Evolutionary conservation across 2,888 invertebrate genomes (phyloP), one percentile per base, ranked within the genome.

Genomic region (Melangyna quadrimaculata): DNA sequence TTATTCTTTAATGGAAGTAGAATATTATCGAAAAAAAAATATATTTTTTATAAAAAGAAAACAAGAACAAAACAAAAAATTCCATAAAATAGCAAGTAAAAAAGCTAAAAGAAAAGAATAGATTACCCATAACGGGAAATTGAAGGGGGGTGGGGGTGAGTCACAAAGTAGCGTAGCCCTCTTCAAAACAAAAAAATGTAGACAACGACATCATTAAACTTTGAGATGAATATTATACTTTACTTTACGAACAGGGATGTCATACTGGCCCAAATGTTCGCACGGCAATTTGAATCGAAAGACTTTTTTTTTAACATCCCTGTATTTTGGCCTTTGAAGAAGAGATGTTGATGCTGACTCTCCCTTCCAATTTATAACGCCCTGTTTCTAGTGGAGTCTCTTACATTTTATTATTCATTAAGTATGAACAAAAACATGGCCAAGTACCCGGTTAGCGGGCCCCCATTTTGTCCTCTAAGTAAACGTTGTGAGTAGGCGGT

Each of bases 401-500:
- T 83, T 73, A 83, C 79, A 73, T 83, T 83, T 83, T 83, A 83
- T 83, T 83, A 83, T 83, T 83, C 83, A 83, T 83, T 83, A 83
- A 83, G 83, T 79, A 74, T 70, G 57, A 83, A 83, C 79, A 83
- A 83, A 83, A 83, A 83, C 83, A 83, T 79, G 78, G 83, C 79
- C 83, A 83, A 83, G 74, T 70, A 79, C 83, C 82, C 79, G 79
- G 74, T 83, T 73, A 78, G 63, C 73, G 63, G 70, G 63, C 9
- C 43, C 67, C 45, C 65, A 69, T 69, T 51, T 73, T 73, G 48
- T 43, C 1, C 59, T 63, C 63, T 55, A 71, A 61, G 51, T 74
- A 83, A 83, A 79, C 74, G 74, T 70, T 70, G 70, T 51, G 12
- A 65, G 57, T 83, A 70, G 78, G 73, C 63, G 78, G 69, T 48